These are phyloP conservation scores for Dreissena rostriformis DNA, from an alignment of 1,140 invertebrate species.

Conservation along the genomic window DNA sequence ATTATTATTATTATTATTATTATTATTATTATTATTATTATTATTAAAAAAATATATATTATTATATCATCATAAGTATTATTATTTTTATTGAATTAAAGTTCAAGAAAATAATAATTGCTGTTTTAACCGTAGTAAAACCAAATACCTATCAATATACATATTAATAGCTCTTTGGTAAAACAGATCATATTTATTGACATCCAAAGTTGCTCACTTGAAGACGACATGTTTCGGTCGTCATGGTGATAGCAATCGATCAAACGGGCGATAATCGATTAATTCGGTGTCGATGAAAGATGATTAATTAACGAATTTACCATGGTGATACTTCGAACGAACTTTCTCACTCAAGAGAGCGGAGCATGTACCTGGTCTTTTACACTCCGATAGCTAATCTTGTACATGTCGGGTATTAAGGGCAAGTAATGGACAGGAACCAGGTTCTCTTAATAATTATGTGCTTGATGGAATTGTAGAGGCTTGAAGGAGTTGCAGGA, in stretches of 20 bases:
- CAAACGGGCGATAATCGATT: slow-evolving; percentile 40
- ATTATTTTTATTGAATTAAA: no score
- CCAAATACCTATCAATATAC: no score
- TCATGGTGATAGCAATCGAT: slow-evolving; percentile 34
- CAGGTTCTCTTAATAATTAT: neutral
- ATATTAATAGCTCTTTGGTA: no score
- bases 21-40: no score
- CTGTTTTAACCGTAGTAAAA: neutral
- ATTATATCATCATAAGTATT: no score
- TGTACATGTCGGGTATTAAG: neutral
- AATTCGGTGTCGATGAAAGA: slow-evolving; percentile 32
- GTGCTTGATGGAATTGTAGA: neutral
- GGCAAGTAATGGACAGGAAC: neutral
- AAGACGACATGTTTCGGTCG: slow-evolving; percentile 1
- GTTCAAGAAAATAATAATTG: no score
- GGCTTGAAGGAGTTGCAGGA: neutral
- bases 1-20: no score
- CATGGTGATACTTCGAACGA: neutral
- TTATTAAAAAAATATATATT: no score
- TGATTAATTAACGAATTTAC: slow-evolving; percentile 29
- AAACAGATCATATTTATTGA: neutral
- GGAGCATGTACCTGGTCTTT: neutral
- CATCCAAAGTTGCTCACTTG: slow-evolving; percentile 5
- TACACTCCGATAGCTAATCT: neutral
- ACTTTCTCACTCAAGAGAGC: slow-evolving; percentile 3